These are phyloP conservation scores for Drosophila mayaguana DNA, from an alignment of 2,888 invertebrate genomes.

Conservation along the genomic window DNA sequence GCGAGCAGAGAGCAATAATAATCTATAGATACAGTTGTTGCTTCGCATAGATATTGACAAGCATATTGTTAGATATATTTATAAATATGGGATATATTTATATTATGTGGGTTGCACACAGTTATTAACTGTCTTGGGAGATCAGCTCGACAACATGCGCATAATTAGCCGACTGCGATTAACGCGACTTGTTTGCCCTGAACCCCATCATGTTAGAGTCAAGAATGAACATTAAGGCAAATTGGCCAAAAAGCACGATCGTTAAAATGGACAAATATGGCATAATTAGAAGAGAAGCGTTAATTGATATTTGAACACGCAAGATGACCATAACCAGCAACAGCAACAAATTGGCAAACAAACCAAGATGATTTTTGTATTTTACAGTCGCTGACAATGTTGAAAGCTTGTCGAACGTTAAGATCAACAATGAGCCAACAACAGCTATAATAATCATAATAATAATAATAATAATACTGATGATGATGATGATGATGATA, in stretches of 20 bases:
- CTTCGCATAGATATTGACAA: constrained; percentile 12
- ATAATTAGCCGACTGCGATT: constrained; percentile 17
- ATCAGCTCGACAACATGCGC: constrained; percentile 5
- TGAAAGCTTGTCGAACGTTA: constrained; percentile 54
- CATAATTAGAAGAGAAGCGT: constrained; percentile 57
- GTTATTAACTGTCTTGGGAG: constrained; percentile 14
- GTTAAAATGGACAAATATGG: constrained; percentile 55
- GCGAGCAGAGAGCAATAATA: background rate
- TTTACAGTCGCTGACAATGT: constrained; percentile 41
- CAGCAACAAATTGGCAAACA: constrained; percentile 47
- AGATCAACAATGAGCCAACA: constrained; percentile 38
- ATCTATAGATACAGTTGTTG: constrained; percentile 13
- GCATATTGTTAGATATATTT: constrained; percentile 20
- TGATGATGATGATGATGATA: constrained; percentile 18
- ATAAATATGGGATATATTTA: constrained; percentile 1
- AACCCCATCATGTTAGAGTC: constrained; percentile 22
- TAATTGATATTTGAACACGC: constrained; percentile 58
- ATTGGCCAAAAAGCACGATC: constrained; percentile 11
- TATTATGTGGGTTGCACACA: constrained; percentile 1
- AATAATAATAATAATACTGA: constrained; percentile 1
- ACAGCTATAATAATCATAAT: constrained; percentile 1
- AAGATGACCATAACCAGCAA: constrained; percentile 36
- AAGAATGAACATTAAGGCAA: constrained; percentile 16
- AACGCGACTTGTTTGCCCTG: constrained; percentile 29
- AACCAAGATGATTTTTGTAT: constrained; percentile 38